Percentiles rank a stretch among this genome's conserved stretches.
Conservation (phyloP, 2,797 vertebrate genomes). For the Phoeniculus purpureus region DNA sequence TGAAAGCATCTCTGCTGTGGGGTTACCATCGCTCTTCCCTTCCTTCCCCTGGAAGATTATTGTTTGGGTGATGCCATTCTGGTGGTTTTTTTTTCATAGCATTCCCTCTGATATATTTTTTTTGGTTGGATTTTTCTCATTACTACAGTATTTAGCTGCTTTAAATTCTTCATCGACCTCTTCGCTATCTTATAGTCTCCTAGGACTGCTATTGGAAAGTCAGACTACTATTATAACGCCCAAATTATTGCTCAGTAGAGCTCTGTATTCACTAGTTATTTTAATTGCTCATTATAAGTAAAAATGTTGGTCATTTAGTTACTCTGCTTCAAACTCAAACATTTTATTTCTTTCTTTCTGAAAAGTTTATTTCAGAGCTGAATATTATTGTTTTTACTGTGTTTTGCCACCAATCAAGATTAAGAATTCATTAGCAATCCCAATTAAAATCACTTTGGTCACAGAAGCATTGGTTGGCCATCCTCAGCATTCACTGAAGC, state of each 20-base stretch:
- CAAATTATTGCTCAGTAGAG: not conserved
- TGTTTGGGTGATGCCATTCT: not conserved
- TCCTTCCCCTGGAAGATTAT: not conserved
- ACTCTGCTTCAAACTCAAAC: not conserved
- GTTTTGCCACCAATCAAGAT: not conserved
- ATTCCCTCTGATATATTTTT: not conserved
- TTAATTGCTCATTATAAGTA: not conserved
- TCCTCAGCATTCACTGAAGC: not conserved
- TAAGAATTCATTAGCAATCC: slow-evolving; percentile 12
- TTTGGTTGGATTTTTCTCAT: slow-evolving; percentile 18
- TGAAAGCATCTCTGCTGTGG: not conserved
- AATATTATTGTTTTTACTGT: not conserved
- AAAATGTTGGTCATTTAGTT: not conserved
- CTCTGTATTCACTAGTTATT: not conserved
- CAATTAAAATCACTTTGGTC: not conserved
- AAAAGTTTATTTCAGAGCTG: not conserved
- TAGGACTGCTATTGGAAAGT: not conserved
- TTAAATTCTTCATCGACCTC: slow-evolving; percentile 19
- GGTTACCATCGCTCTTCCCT: not conserved
- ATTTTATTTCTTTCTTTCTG: slow-evolving; percentile 12
- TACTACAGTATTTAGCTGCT: not conserved
- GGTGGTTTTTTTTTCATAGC: not conserved
- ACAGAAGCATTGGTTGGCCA: not conserved
- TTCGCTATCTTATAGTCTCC: not conserved
- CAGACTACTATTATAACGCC: not conserved